These are phyloP conservation scores for Cistogaster globosa DNA, from an alignment of 2,888 invertebrate species.

Conservation along the genomic window DNA sequence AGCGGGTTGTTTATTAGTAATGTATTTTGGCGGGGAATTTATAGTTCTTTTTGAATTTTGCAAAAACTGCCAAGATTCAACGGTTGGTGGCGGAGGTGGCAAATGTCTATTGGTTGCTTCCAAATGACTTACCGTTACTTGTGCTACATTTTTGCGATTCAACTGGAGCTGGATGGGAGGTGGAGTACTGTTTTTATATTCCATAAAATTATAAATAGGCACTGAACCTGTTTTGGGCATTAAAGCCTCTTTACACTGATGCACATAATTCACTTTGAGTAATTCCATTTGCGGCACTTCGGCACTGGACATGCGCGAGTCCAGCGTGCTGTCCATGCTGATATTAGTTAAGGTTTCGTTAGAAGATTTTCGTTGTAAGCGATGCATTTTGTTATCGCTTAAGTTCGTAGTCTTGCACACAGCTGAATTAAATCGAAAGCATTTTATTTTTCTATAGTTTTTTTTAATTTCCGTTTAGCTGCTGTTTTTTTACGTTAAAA, in stretches of 20 bases:
- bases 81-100: conserved; percentile 75
- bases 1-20: conserved; percentile 2
- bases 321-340: conserved; percentile 78
- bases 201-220: conserved; percentile 68
- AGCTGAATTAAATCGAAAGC: neutral
- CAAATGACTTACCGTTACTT: conserved; percentile 44
- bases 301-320: conserved; percentile 79
- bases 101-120: conserved; percentile 65
- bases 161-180: neutral
- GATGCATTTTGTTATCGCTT: conserved; percentile 76
- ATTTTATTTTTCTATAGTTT: neutral
- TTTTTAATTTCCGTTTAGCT: too few species aligned
- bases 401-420: neutral
- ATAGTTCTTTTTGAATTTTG: conserved; percentile 70
- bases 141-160: conserved; percentile 64
- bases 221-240: conserved; percentile 74
- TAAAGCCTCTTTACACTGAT: conserved; percentile 79
- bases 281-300: conserved; percentile 83
- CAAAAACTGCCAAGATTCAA: conserved; percentile 80
- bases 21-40: conserved; percentile 62
- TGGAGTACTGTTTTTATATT: conserved; percentile 61
- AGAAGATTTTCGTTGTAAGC: conserved; percentile 74
- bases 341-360: conserved; percentile 72
- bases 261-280: conserved; percentile 82
- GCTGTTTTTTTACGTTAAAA: too few species aligned